Evolutionary conservation across 2,888 invertebrate species (phyloP), one percentile per base, ranked within the genome.

Genomic region (Dasypogon diadema): DNA sequence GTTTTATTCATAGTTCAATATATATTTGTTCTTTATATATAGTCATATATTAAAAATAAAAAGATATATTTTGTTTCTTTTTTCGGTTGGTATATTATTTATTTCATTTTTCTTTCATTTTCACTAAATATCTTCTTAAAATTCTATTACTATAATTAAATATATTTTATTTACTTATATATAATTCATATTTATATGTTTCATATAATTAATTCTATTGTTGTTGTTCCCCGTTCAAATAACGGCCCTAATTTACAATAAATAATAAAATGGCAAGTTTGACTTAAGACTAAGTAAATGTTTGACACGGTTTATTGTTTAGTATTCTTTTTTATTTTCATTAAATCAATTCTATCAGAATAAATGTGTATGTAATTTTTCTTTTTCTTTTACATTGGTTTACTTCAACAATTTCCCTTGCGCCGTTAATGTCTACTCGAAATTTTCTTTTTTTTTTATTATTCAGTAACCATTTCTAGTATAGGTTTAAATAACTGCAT

Each of bases 261-360:
- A 77, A 75, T 76, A 77, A 79, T 76, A 79, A 79, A 80, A 79
- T 80, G 80, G 79, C 80, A 80, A 80, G 77, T 78, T 79, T 79
- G 54, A 75, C 77, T 78, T 79, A 78, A 77, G 78, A 75, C 77
- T 76, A 80, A 78, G 78, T 79, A 80, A 80, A 79, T 79, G 58
- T 80, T 80, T 80, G 80, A 80, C 80, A 80, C 79, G 79, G 80
- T 80, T 79, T 80, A 79, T 79, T 80, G 78, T 79, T 79, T 77
- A 80, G 78, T 78, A 77, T 75, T 76, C 77, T 68, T 48, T 76
- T 77, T 42, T 60, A 56, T 75, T 60, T 74, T 55, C 14, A 34
- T 24, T 73, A 56, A 56, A 22, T 56, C 56, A 56, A 30, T 55
- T 55, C 26, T 54, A 70, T 54, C 51, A 70, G 70, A 54, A 68